Evolutionary conservation across 2,113 vertebrate genomes (phyloP), one percentile per base, ranked within the genome.

Genomic region (Poeciliopsis retropinna): DNA sequence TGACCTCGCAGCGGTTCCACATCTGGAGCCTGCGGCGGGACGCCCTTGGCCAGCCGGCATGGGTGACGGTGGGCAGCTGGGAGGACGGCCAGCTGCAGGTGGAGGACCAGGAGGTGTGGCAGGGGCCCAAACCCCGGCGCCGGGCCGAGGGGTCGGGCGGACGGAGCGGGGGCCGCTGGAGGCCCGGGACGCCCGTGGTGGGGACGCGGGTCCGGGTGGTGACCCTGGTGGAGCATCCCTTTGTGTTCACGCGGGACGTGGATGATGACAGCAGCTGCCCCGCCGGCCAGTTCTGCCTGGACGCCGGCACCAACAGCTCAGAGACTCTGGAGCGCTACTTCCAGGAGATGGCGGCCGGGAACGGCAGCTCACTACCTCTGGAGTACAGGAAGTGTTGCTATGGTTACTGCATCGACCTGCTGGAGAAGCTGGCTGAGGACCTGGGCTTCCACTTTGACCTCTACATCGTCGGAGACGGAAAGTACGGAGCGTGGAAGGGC

Each of bases 331-430:
- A 96, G 0, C 9, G 85, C 0, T 92, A 95, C 17, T 98, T 97
- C 0, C 80, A 88, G 1, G 94, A 93, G 2, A 92, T 97, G 3
- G 71, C 88, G 0, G 71, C 79, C 0, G 92, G 88, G 51, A 96
- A 97, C 0, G 84, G 92, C 69, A 93, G 85, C 30, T 96, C 94
- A 0, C 88, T 94, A 51, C 94, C 96, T 0, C 63, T 47, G 0
- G 88, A 64, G 0, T 94, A 94, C 88, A 94, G 89, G 57, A 95
- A 93, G 44, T 98, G 97, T 80, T 98, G 97, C 90, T 98, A 96
- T 0, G 97, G 97, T 4, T 98, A 98, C 91, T 98, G 97, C 91
- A 95, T 98, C 0, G 96, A 98, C 92, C 92, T 98, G 71, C 91
- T 98, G 85, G 96, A 97, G 90, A 95, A 94, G 80, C 91, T 98